Percentiles rank a stretch among this genome's conserved stretches.
These are phyloP conservation scores for Lophotriccus pileatus DNA, from an alignment of 2,797 vertebrate genomes.

Conservation along the genomic window DNA sequence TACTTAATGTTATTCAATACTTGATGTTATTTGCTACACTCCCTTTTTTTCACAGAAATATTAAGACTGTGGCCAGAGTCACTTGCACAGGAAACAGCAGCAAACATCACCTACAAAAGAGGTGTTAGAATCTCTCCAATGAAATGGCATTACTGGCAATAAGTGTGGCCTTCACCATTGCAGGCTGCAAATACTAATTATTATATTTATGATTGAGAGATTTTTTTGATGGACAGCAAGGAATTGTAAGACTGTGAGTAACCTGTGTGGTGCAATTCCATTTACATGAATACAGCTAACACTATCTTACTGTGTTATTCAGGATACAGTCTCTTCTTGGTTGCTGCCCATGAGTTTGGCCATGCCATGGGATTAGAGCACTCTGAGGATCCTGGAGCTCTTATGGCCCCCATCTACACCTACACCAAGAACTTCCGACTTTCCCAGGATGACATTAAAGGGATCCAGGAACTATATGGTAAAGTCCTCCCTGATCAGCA, in stretches of 20 bases:
- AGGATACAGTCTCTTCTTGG: conserved; percentile 98
- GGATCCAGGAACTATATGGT: conserved; percentile 98
- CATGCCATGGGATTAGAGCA: conserved; percentile 97
- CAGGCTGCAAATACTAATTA: background rate
- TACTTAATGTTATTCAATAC: too few relatives aligned
- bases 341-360: conserved; percentile 98
- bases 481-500: background rate
- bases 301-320: background rate
- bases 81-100: background rate
- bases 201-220: background rate
- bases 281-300: background rate
- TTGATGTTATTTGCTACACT: background rate
- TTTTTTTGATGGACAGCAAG: background rate
- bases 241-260: background rate
- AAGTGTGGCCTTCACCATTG: background rate
- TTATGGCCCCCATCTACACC: conserved; percentile 97
- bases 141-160: background rate
- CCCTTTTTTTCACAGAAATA: background rate
- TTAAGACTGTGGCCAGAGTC: background rate
- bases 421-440: conserved; percentile 93
- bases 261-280: background rate
- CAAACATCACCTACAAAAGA: background rate
- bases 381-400: conserved; percentile 91
- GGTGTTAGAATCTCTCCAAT: background rate
- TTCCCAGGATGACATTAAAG: conserved; percentile 90